phyloP scores from a whole-genome alignment of 2,113 vertebrate species.

The Trichechus manatus region DNA sequence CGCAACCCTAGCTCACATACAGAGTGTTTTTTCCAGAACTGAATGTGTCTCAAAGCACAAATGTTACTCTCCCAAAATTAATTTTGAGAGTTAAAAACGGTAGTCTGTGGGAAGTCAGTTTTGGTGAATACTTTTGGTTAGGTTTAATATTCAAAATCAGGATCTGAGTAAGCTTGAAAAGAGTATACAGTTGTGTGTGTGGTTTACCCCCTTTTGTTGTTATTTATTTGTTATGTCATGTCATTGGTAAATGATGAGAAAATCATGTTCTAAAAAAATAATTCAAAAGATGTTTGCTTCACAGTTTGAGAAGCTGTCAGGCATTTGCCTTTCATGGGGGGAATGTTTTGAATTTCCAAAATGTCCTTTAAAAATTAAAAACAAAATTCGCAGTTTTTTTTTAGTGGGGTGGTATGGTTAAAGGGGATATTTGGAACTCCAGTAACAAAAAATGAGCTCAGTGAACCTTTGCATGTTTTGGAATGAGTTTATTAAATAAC shows the following conservation, averaged over 20 bases:
- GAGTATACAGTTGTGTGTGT: conserved; percentile 83
- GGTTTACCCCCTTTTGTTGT: conserved; percentile 77
- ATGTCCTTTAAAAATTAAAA: conserved; percentile 57
- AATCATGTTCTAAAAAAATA: conserved; percentile 71
- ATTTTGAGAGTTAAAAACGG: conserved; percentile 77
- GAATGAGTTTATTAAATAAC: conserved; percentile 92
- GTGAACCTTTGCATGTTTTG: conserved; percentile 97
- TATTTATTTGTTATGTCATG: conserved; percentile 63
- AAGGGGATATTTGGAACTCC: conserved; percentile 84
- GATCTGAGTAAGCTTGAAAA: conserved; percentile 86
- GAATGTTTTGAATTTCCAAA: conserved; percentile 81
- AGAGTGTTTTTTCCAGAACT: conserved; percentile 68
- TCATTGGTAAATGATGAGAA: conserved; percentile 81
- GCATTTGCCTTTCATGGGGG: conserved; percentile 84
- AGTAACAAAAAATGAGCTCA: conserved; percentile 90
- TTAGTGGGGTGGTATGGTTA: conserved; percentile 84
- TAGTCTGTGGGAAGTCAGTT: conserved; percentile 72
- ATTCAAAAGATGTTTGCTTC: conserved; percentile 72
- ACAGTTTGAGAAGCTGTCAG: conserved; percentile 85
- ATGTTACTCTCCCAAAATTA: conserved; percentile 66
- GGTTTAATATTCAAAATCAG: conserved; percentile 73
- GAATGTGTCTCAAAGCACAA: conserved; percentile 71
- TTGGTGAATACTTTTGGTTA: conserved; percentile 73
- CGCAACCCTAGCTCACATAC: conserved; percentile 60
- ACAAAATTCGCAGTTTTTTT: conserved; percentile 68